These are phyloP conservation scores for Bubalus kerabau DNA, from an alignment of 2,113 vertebrate genomes.

Conservation along the genomic window DNA sequence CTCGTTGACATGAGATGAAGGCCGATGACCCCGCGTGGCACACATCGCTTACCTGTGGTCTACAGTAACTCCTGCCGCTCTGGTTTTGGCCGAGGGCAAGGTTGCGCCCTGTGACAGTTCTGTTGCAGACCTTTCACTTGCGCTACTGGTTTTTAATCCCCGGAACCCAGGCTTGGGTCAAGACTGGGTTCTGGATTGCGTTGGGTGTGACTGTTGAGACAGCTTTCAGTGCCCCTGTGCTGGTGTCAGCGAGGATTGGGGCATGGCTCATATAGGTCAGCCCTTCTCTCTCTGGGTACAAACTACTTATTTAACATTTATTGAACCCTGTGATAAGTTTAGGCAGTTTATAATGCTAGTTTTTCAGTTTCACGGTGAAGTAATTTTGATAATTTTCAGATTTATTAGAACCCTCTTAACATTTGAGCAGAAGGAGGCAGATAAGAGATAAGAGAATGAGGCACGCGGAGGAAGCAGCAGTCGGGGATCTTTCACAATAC, in stretches of 20 bases:
- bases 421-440: background rate
- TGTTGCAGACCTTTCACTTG: background rate
- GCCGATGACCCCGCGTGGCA: background rate
- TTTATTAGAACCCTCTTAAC: slow-evolving; percentile 9
- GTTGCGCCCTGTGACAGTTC: background rate
- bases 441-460: background rate
- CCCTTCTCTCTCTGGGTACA: background rate
- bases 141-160: background rate
- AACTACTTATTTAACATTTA: background rate
- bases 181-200: background rate
- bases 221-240: background rate
- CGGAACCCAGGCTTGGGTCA: background rate
- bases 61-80: background rate
- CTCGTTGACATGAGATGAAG: background rate
- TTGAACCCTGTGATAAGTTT: background rate
- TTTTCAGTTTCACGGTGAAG: slow-evolving; percentile 20
- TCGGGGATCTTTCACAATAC: background rate
- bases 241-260: background rate
- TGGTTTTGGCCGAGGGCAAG: background rate
- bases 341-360: background rate
- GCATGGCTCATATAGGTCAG: background rate
- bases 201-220: background rate
- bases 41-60: background rate
- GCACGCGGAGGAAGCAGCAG: background rate
- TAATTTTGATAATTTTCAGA: background rate